Conservation (phyloP, 2,888 invertebrate genomes). For the Monopis laevigella region DNA sequence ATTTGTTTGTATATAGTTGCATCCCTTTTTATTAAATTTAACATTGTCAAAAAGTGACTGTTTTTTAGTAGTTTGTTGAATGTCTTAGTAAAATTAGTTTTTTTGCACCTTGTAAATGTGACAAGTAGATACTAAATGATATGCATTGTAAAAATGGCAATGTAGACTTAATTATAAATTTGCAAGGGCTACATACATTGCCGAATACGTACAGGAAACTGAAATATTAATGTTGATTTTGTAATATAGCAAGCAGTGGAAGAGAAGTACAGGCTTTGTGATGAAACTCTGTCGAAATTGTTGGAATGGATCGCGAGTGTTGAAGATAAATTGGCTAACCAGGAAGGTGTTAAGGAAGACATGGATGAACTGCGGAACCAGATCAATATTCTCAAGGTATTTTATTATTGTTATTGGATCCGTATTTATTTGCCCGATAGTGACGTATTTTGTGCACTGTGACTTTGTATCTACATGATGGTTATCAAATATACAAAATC, state of each 20-base stretch:
- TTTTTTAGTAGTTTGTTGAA: background rate
- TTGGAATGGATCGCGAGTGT: slow-evolving; percentile 88
- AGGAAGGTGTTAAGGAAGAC: slow-evolving; percentile 87
- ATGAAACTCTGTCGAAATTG: slow-evolving; percentile 84
- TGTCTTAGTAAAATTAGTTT: background rate
- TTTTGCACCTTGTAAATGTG: background rate
- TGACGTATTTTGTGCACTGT: too few species aligned
- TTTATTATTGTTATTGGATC: background rate
- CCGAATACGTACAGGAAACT: background rate
- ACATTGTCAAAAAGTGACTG: background rate
- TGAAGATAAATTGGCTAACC: slow-evolving; percentile 84
- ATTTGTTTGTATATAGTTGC: background rate
- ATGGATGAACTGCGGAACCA: slow-evolving; percentile 88
- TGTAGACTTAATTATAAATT: slow-evolving; percentile 5
- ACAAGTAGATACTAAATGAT: background rate
- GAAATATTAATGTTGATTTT: slow-evolving; percentile 27
- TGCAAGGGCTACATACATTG: slow-evolving; percentile 1
- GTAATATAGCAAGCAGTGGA: slow-evolving; percentile 88
- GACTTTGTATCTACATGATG: too few species aligned
- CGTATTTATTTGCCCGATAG: background rate
- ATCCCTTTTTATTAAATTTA: background rate
- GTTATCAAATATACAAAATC: too few species aligned
- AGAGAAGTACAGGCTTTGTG: slow-evolving; percentile 92
- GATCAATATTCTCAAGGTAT: slow-evolving; percentile 86
- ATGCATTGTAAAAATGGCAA: slow-evolving; percentile 1